Evolutionary conservation across 2,797 vertebrate species (phyloP).

Genomic region (Lemur catta): DNA sequence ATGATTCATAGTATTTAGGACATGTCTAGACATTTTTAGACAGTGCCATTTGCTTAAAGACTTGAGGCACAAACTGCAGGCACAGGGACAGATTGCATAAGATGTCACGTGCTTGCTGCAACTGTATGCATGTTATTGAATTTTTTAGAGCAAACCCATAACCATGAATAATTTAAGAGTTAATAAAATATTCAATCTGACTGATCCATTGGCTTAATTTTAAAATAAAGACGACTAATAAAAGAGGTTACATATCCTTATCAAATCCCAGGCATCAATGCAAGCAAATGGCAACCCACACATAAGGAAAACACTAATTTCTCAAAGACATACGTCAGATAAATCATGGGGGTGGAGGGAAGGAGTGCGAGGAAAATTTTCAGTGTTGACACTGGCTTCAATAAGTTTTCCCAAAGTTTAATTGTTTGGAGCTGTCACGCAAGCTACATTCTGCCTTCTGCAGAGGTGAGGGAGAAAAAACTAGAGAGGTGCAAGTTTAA

Average conservation of each 20-base stretch:
- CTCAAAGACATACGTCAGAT: neutral
- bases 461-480: neutral
- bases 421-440: neutral
- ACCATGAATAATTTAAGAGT: constrained; percentile 84
- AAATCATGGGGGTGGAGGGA: neutral
- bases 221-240: constrained; percentile 73
- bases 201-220: constrained; percentile 82
- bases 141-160: constrained; percentile 80
- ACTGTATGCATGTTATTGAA: constrained; percentile 77
- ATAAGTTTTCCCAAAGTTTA: constrained; percentile 62
- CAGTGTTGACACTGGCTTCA: neutral
- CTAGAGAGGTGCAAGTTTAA: neutral
- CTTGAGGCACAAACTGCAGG: constrained; percentile 77
- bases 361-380: neutral
- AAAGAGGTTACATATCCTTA: constrained; percentile 31
- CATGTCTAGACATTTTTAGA: constrained; percentile 61
- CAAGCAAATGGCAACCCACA: constrained; percentile 29
- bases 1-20: constrained; percentile 49
- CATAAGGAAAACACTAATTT: constrained; percentile 30
- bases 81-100: constrained; percentile 83
- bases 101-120: constrained; percentile 79
- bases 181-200: constrained; percentile 86
- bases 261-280: constrained; percentile 57
- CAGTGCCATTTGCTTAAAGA: constrained; percentile 68
- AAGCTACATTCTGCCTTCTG: neutral